These are phyloP conservation scores for Nestor notabilis DNA, from an alignment of 2,113 vertebrate species.

Conservation along the genomic window DNA sequence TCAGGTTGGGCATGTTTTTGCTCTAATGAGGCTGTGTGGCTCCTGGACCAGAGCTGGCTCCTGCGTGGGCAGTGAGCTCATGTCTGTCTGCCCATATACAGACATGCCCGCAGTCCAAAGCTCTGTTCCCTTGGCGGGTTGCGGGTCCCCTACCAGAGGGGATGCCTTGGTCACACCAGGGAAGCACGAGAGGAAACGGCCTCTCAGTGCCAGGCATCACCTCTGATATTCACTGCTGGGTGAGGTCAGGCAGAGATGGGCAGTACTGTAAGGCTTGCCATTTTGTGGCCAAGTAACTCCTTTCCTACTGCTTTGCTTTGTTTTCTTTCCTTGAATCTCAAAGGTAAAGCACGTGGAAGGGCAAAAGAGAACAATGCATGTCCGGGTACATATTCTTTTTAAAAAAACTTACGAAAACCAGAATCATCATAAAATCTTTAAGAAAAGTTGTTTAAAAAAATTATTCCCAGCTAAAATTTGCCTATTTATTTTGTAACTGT, in stretches of 20 bases:
- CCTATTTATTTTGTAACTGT: neutral
- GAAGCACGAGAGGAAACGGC: fast-evolving
- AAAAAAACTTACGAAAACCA: neutral
- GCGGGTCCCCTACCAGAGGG: neutral
- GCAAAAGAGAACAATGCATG: neutral
- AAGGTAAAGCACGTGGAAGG: neutral
- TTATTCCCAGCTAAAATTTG: neutral
- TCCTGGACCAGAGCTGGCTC: constrained; percentile 22
- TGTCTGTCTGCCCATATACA: constrained; percentile 8
- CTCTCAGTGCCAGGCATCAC: neutral
- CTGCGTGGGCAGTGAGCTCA: constrained; percentile 30
- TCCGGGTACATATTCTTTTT: neutral
- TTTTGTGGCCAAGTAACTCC: neutral
- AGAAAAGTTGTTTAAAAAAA: neutral
- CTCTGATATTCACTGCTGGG: neutral
- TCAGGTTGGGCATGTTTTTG: neutral
- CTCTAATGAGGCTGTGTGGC: neutral
- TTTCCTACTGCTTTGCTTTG: neutral
- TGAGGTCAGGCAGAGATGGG: neutral
- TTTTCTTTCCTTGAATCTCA: neutral
- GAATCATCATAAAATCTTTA: neutral
- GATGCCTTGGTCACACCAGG: fast-evolving
- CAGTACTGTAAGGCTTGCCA: neutral
- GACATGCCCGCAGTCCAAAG: neutral
- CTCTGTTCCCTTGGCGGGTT: neutral